Percentiles rank a stretch among this genome's conserved stretches.
phyloP scores from a whole-genome alignment of 1,140 invertebrate species.

The Manduca sexta region DNA sequence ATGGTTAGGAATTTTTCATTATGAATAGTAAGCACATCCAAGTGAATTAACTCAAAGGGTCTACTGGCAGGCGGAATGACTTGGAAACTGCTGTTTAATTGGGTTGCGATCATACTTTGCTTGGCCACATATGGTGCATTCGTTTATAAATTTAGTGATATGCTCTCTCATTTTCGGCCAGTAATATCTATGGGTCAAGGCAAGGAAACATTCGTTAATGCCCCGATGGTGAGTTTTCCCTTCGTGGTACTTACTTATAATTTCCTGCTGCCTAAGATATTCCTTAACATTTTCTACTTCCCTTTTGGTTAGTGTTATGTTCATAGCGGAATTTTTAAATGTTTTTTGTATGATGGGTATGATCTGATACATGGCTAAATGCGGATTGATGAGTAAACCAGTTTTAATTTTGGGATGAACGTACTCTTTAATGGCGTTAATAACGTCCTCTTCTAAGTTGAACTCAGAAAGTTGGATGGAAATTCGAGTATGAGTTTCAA shows the following conservation, averaged over 20 bases:
- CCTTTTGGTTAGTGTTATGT: conserved; percentile 8
- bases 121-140: not conserved
- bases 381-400: conserved; percentile 7
- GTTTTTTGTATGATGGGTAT: conserved; percentile 13
- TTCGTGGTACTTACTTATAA: conserved; percentile 17
- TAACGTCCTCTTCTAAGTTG: conserved; percentile 10
- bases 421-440: conserved; percentile 10
- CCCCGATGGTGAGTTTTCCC: conserved; percentile 21
- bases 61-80: not conserved
- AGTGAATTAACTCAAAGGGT: conserved; percentile 1
- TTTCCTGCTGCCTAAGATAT: conserved; percentile 11
- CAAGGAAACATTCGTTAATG: conserved; percentile 12
- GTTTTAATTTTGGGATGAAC: conserved; percentile 13
- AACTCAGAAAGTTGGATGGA: conserved; percentile 7
- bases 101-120: conserved; percentile 4
- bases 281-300: conserved; percentile 16
- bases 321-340: conserved; percentile 16
- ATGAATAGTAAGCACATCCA: not conserved
- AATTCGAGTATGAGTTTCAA: conserved; percentile 9
- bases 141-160: conserved; percentile 4
- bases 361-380: conserved; percentile 5
- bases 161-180: conserved; percentile 11
- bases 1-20: conserved; percentile 2
- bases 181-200: conserved; percentile 5
- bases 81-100: not conserved